Percentiles rank a stretch among this genome's conserved stretches.
Evolutionary conservation across 2,113 vertebrate genomes (phyloP).

Genomic region (Callorhinus ursinus): DNA sequence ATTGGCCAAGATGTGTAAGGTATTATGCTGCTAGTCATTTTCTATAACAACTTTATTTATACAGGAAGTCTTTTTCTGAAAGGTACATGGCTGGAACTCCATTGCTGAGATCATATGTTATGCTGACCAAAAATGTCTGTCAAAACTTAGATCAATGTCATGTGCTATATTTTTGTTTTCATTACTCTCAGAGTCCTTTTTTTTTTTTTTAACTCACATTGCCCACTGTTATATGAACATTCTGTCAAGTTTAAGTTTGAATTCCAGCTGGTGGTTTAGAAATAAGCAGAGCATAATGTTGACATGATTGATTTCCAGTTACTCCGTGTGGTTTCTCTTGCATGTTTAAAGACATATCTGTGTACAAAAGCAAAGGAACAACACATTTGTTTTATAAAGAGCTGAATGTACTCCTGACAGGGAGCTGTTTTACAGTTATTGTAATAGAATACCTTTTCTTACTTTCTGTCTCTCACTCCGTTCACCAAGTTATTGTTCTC

Average conservation of each 20-base stretch:
- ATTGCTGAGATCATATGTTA: slow-evolving; percentile 51
- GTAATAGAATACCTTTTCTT: not conserved
- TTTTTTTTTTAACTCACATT: not conserved
- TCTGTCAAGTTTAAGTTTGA: slow-evolving; percentile 61
- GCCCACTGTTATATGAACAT: slow-evolving; percentile 52
- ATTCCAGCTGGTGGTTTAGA: slow-evolving; percentile 57
- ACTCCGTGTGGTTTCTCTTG: slow-evolving; percentile 47
- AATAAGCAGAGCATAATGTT: slow-evolving; percentile 54
- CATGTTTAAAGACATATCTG: slow-evolving; percentile 57
- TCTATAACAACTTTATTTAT: slow-evolving; percentile 62
- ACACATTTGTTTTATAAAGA: slow-evolving; percentile 53
- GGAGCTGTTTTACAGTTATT: not conserved
- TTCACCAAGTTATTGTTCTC: not conserved
- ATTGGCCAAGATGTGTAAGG: slow-evolving; percentile 16
- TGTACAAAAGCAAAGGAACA: slow-evolving; percentile 60
- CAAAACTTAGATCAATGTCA: slow-evolving; percentile 69
- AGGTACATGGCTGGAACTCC: slow-evolving; percentile 27
- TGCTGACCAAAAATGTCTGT: slow-evolving; percentile 63
- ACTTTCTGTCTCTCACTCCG: not conserved
- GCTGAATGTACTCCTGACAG: not conserved
- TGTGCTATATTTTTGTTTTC: slow-evolving; percentile 66
- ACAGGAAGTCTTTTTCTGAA: slow-evolving; percentile 63
- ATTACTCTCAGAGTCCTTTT: slow-evolving; percentile 38
- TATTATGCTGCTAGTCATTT: slow-evolving; percentile 65
- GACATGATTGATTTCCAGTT: slow-evolving; percentile 69